Conservation (phyloP, 2,888 invertebrate genomes). For the Schizotus pectinicornis region DNA sequence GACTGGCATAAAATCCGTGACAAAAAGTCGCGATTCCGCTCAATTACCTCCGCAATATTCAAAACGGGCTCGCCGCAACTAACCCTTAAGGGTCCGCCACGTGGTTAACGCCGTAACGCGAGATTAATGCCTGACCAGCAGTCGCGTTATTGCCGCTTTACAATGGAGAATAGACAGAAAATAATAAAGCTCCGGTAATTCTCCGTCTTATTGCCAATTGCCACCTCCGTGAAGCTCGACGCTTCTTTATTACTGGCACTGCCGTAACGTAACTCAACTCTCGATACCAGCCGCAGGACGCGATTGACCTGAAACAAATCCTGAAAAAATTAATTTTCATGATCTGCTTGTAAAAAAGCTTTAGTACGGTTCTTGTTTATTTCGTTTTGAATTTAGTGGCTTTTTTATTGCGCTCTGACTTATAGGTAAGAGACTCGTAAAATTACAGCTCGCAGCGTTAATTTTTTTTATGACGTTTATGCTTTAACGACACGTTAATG, state of each 20-base stretch:
- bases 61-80: background rate
- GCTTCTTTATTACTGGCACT: too few relatives aligned
- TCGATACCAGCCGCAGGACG: too few relatives aligned
- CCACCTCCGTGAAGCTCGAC: slow-evolving; percentile 4
- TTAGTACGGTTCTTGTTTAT: slow-evolving; percentile 20
- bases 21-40: slow-evolving; percentile 16
- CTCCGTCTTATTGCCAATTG: slow-evolving; percentile 13
- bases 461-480: slow-evolving; percentile 27
- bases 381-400: slow-evolving; percentile 18
- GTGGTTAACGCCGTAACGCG: too few relatives aligned
- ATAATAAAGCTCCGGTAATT: slow-evolving; percentile 23
- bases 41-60: slow-evolving; percentile 17
- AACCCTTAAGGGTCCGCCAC: too few relatives aligned
- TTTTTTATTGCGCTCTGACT: slow-evolving; percentile 20
- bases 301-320: too few relatives aligned
- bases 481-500: slow-evolving; percentile 28
- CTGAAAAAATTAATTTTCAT: too few relatives aligned
- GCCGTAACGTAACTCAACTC: too few relatives aligned
- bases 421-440: slow-evolving; percentile 25
- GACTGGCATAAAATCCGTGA: slow-evolving; percentile 17
- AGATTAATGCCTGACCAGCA: too few relatives aligned
- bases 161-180: background rate
- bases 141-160: too few relatives aligned
- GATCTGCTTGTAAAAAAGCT: background rate
- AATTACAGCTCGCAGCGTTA: slow-evolving; percentile 26